A percentile compares a stretch with the other conserved stretches of the same genome.
These are phyloP conservation scores for Perizoma flavofasciatum DNA, from an alignment of 2,888 invertebrate species.

Conservation along the genomic window DNA sequence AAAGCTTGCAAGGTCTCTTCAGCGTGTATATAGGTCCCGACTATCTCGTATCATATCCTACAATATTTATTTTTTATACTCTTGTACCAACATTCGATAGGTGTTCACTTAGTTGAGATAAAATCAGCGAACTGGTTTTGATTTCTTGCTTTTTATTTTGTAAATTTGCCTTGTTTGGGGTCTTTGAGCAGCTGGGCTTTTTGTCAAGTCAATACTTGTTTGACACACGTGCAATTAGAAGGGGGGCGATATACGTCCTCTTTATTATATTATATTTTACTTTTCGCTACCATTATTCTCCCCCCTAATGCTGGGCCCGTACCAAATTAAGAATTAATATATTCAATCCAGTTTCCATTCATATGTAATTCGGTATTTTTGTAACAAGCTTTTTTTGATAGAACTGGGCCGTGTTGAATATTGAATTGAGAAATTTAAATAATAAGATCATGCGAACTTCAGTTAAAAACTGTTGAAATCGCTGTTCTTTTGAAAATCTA, in stretches of 20 bases:
- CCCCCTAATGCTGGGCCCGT: slow-evolving; percentile 77
- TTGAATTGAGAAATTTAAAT: slow-evolving; percentile 77
- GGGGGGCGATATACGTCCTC: slow-evolving; percentile 53
- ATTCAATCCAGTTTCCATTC: slow-evolving; percentile 82
- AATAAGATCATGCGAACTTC: slow-evolving; percentile 66
- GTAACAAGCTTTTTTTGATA: slow-evolving; percentile 69
- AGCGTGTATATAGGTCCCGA: too few relatives aligned
- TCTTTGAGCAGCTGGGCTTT: slow-evolving; percentile 49
- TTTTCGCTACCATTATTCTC: slow-evolving; percentile 74
- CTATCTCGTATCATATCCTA: too few relatives aligned
- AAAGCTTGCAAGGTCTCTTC: too few relatives aligned
- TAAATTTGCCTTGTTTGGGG: slow-evolving; percentile 28
- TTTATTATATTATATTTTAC: slow-evolving; percentile 57
- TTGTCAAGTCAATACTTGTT: slow-evolving; percentile 69
- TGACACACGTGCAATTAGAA: slow-evolving; percentile 65
- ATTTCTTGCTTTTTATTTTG: slow-evolving; percentile 27
- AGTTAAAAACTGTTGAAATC: slow-evolving; percentile 40
- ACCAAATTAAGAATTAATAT: slow-evolving; percentile 79
- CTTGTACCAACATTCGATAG: neutral
- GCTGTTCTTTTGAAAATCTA: slow-evolving; percentile 31
- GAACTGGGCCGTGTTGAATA: slow-evolving; percentile 76
- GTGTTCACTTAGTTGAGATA: slow-evolving; percentile 5
- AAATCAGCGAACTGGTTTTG: slow-evolving; percentile 29
- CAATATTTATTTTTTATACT: too few relatives aligned
- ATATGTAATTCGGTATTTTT: slow-evolving; percentile 78